These are phyloP conservation scores for Pseudoips prasinana DNA, from an alignment of 2,888 invertebrate species.

Conservation along the genomic window DNA sequence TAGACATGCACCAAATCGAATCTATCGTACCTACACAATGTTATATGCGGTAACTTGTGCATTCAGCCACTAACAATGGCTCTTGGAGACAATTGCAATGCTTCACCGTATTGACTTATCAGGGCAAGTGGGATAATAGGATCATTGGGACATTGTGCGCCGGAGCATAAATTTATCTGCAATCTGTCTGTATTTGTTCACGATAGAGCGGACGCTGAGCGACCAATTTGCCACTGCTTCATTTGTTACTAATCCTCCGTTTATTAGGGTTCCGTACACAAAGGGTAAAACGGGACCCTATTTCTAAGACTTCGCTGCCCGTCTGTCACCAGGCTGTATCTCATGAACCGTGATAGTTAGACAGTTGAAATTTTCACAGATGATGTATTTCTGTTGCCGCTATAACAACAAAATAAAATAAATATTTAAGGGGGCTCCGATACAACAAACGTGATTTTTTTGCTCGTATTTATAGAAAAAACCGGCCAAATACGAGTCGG, in stretches of 20 bases:
- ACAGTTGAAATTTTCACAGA: too few relatives aligned
- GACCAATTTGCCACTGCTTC: slow-evolving; percentile 39
- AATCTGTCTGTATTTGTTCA: slow-evolving; percentile 35
- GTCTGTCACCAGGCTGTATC: too few relatives aligned
- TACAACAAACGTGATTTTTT: too few relatives aligned
- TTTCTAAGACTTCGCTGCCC: too few relatives aligned
- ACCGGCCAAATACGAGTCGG: too few relatives aligned
- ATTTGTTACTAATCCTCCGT: slow-evolving; percentile 41
- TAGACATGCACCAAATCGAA: neutral
- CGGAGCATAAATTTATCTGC: slow-evolving; percentile 44
- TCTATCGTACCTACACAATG: slow-evolving; percentile 1
- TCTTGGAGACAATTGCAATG: slow-evolving; percentile 33
- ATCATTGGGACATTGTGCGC: slow-evolving; percentile 42
- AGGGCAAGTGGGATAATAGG: slow-evolving; percentile 44
- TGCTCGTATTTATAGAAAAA: too few relatives aligned
- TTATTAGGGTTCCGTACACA: too few relatives aligned
- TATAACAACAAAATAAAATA: too few relatives aligned
- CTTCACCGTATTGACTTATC: slow-evolving; percentile 41
- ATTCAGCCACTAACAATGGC: slow-evolving; percentile 28
- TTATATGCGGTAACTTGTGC: slow-evolving; percentile 10
- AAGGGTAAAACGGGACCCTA: too few relatives aligned
- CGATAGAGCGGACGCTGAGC: slow-evolving; percentile 30
- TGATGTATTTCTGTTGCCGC: too few relatives aligned
- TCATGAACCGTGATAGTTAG: too few relatives aligned
- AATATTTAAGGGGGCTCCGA: too few relatives aligned